phyloP scores from a whole-genome alignment of 2,888 invertebrate genomes.

The Andrena bicolor region DNA sequence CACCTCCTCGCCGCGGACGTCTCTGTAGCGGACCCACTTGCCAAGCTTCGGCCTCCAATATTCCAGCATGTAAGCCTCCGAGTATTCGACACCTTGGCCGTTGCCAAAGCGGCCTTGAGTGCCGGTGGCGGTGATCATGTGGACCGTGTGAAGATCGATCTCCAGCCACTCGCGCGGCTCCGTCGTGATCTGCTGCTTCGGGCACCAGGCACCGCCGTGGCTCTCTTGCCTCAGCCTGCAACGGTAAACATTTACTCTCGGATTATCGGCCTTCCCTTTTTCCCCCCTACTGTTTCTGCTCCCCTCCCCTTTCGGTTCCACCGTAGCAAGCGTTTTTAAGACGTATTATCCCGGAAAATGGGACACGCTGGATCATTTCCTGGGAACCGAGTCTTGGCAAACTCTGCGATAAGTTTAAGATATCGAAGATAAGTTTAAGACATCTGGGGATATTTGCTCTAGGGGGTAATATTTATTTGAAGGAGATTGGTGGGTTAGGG shows the following conservation, averaged over 20 bases:
- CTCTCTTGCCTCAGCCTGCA: slow-evolving; percentile 92
- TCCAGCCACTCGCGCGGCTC: slow-evolving; percentile 92
- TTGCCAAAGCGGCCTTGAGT: slow-evolving; percentile 97
- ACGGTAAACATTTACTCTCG: slow-evolving; percentile 67
- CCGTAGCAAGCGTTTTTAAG: slow-evolving; percentile 21
- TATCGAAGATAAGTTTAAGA: neutral
- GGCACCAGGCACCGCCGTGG: slow-evolving; percentile 97
- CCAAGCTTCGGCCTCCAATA: slow-evolving; percentile 93
- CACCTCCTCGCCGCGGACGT: slow-evolving; percentile 92
- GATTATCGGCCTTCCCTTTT: slow-evolving; percentile 69
- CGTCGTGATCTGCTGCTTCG: slow-evolving; percentile 92
- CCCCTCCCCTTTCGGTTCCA: neutral
- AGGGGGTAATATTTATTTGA: too few relatives aligned
- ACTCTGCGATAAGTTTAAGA: neutral
- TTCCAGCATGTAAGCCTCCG: slow-evolving; percentile 93
- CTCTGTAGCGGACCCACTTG: slow-evolving; percentile 93
- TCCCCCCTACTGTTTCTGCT: slow-evolving; percentile 13
- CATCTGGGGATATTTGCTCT: neutral
- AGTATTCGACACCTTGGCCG: slow-evolving; percentile 95
- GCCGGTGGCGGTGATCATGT: slow-evolving; percentile 92
- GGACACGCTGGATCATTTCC: slow-evolving; percentile 33
- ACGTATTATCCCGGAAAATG: slow-evolving; percentile 18
- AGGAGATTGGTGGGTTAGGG: too few relatives aligned
- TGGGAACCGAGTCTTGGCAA: slow-evolving; percentile 13
- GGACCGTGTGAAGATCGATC: slow-evolving; percentile 91